Evolutionary conservation across 2,797 vertebrate genomes (phyloP).

Genomic region (Lemur catta): DNA sequence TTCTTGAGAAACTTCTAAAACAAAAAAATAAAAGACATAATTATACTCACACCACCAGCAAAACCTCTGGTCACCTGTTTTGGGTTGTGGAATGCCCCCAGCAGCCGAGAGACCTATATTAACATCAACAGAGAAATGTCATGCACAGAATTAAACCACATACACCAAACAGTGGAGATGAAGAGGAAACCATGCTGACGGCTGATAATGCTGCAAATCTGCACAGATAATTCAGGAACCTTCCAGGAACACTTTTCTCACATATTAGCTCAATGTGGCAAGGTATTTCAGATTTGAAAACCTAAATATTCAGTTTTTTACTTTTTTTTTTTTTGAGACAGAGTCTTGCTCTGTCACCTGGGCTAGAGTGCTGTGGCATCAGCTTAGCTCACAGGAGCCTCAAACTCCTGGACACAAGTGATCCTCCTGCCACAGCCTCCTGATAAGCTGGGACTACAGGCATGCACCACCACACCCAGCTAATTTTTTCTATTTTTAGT

Average conservation of each 20-base stretch:
- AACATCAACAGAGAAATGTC: conserved; percentile 58
- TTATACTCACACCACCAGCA: conserved; percentile 91
- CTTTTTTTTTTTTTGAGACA: neutral
- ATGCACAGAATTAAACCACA: neutral
- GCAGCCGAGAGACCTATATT: conserved; percentile 89
- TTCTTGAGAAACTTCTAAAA: conserved; percentile 86
- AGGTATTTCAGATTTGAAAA: neutral
- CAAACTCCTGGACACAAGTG: no score
- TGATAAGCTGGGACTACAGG: no score
- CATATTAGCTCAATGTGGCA: neutral
- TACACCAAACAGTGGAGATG: neutral
- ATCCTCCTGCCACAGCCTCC: no score
- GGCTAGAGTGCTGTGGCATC: no score
- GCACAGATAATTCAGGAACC: neutral
- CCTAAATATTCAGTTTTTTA: neutral
- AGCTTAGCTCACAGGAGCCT: no score
- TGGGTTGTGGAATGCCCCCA: conserved; percentile 88
- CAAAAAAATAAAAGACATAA: conserved; percentile 75
- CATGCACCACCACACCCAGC: no score
- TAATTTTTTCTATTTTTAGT: no score
- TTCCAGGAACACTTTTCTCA: neutral
- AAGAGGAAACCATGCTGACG: neutral
- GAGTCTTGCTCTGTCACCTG: no score
- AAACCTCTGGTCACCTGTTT: conserved; percentile 88
- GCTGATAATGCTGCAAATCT: neutral